These are phyloP conservation scores for Oscheius sp. DNA, from an alignment of 2,888 invertebrate species.

Conservation along the genomic window DNA sequence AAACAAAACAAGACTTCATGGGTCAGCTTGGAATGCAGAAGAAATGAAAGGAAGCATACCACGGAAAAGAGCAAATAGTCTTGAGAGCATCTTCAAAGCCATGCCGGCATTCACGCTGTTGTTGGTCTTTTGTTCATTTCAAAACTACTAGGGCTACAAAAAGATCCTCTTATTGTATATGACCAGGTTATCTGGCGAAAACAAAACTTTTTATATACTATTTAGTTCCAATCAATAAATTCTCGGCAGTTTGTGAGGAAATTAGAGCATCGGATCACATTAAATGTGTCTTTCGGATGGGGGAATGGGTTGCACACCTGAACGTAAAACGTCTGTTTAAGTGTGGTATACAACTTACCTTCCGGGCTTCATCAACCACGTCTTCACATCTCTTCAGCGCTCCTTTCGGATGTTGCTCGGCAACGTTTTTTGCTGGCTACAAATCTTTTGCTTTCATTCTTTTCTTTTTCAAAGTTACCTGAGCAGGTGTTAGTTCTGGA, in stretches of 20 bases:
- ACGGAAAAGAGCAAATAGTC: conserved; percentile 20
- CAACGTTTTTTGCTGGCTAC: conserved; percentile 11
- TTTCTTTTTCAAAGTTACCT: conserved; percentile 27
- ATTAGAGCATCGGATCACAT: conserved; percentile 59
- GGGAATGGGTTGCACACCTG: conserved; percentile 62
- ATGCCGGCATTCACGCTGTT: conserved; percentile 8
- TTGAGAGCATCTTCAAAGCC: conserved; percentile 32
- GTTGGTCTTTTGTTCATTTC: too few relatives aligned
- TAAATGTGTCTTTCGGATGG: conserved; percentile 57
- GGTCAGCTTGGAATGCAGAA: background rate
- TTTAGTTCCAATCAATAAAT: conserved; percentile 60
- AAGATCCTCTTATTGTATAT: background rate
- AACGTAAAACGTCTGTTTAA: conserved; percentile 4
- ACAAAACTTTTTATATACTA: background rate
- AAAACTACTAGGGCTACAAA: background rate
- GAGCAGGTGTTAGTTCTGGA: conserved; percentile 48
- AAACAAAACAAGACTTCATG: background rate
- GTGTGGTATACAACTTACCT: conserved; percentile 31
- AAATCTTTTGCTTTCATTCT: conserved; percentile 2
- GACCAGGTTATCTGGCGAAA: background rate
- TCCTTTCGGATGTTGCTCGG: conserved; percentile 44
- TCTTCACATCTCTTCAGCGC: conserved; percentile 57
- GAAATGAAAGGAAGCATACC: conserved; percentile 10
- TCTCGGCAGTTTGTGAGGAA: conserved; percentile 61
- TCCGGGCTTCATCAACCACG: conserved; percentile 57